A percentile compares a stretch with the other conserved stretches of the same genome.
Evolutionary conservation across 1,140 invertebrate genomes (phyloP).

Genomic region (Drosophila ironensis): DNA sequence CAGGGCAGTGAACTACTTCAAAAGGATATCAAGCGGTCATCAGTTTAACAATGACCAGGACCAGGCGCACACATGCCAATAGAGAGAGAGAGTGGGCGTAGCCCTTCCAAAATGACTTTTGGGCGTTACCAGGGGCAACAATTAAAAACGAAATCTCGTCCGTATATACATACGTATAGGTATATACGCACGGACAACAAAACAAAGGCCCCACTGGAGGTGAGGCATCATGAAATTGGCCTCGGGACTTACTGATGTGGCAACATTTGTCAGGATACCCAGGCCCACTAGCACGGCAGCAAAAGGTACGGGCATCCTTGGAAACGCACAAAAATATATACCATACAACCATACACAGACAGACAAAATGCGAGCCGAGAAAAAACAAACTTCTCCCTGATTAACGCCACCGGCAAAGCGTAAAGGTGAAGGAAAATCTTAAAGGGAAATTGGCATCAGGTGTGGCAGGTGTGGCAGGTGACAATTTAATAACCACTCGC

Average conservation of each 20-base stretch:
- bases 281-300: background rate
- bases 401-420: conserved; percentile 1
- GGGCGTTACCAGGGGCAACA: conserved; percentile 42
- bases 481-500: conserved; percentile 61
- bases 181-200: too few species aligned
- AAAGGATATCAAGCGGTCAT: conserved; percentile 40
- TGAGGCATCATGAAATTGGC: conserved; percentile 26
- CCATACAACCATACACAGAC: background rate
- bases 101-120: conserved; percentile 24
- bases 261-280: conserved; percentile 48
- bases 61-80: too few species aligned
- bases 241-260: conserved; percentile 32
- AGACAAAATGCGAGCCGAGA: background rate
- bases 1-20: conserved; percentile 29
- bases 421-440: conserved; percentile 9
- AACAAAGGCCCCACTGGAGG: background rate
- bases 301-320: background rate
- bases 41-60: conserved; percentile 34
- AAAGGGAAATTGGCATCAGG: conserved; percentile 51
- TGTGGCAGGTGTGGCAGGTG: conserved; percentile 59
- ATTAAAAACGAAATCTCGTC: conserved; percentile 57
- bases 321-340: background rate
- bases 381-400: conserved; percentile 3
- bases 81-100: conserved; percentile 7
- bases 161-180: conserved; percentile 12